A percentile compares a stretch with the other conserved stretches of the same genome.
phyloP scores from a whole-genome alignment of 1,140 invertebrate genomes.

The Drosophila mayri region DNA sequence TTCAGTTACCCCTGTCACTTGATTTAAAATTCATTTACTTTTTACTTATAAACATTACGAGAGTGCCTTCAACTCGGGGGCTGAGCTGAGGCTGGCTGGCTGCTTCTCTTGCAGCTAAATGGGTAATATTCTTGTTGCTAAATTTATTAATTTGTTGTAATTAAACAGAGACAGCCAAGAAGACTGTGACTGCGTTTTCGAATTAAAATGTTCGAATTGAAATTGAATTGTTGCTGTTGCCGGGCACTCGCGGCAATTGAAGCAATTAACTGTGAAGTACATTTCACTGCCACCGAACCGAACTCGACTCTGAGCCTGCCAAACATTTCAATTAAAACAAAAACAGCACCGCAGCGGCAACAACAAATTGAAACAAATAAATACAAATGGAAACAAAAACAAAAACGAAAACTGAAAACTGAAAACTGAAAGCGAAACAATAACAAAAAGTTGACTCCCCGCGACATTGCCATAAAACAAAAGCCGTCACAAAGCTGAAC shows the following conservation, averaged over 20 bases:
- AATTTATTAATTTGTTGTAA: conserved; percentile 49
- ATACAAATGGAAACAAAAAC: conserved; percentile 1
- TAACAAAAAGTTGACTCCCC: conserved; percentile 40
- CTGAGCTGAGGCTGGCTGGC: background rate
- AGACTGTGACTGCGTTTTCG: background rate
- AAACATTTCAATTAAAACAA: conserved; percentile 79
- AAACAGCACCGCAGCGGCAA: background rate
- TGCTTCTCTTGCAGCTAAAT: background rate
- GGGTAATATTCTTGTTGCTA: conserved; percentile 1
- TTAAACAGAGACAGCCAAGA: conserved; percentile 30
- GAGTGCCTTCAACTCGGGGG: conserved; percentile 46
- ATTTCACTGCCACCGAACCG: conserved; percentile 58
- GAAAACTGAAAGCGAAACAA: conserved; percentile 17
- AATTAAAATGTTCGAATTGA: conserved; percentile 68
- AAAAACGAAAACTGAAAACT: conserved; percentile 7
- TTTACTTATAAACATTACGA: conserved; percentile 26
- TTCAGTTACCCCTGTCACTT: conserved; percentile 11
- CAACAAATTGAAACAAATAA: conserved; percentile 13
- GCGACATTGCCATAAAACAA: conserved; percentile 46
- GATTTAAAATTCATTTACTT: conserved; percentile 52
- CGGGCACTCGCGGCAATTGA: conserved; percentile 62
- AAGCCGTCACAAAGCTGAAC: conserved; percentile 53
- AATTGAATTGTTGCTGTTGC: conserved; percentile 64
- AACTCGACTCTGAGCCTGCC: conserved; percentile 37
- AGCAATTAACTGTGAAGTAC: conserved; percentile 81